Base-by-base conservation (phyloP, 2,797 vertebrate species). In the Spea hammondii region DNA sequence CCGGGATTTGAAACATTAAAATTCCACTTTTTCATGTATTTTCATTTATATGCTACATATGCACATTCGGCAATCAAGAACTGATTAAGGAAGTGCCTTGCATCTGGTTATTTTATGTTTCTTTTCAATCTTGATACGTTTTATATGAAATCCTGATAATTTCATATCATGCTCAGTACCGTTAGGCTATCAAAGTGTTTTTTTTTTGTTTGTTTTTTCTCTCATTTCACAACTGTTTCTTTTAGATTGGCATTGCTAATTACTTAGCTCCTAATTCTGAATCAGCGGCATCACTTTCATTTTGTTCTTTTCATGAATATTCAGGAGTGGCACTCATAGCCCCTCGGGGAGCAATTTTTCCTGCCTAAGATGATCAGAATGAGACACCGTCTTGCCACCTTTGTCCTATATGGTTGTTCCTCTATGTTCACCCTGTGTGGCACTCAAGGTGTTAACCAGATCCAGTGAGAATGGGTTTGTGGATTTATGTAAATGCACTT, bases 231-330 rank as follows among this genome's bases (percentile, higher is more conserved):
- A 53, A 53, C n/a, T 50, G 8, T n/a, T 69, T 13, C 49, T 7
- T 69, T 14, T 68, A 47, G 44, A 48, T n/a, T 13, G 5, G 47
- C 47, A 12, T 49, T 49, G 14, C 49, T 69, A 50, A 69, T 69
- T 51, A 32, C 32, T 32, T 32, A 17, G 67, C 14, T 51, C 13
- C 12, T 55, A 66, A 54, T 65, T 79, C 49, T 14, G 9, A 17
- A 46, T 65, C 53, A 64, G 67, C 13, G n/a, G 70, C 55, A 59
- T 72, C 13, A 55, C 57, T 66, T 54, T 72, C 14, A 72, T 72
- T 72, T 72, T 54, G 44, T 8, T 59, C 7, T 46, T 68, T 14
- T 17, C 49, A 78, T 78, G 77, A 78, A 79, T 73, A 73, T 73
- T 79, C 55, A 79, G 46, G 46, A 73, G 53, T 60, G 57, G 8